phyloP scores from a whole-genome alignment of 2,113 vertebrate species.

The Chaetodon trifascialis region DNA sequence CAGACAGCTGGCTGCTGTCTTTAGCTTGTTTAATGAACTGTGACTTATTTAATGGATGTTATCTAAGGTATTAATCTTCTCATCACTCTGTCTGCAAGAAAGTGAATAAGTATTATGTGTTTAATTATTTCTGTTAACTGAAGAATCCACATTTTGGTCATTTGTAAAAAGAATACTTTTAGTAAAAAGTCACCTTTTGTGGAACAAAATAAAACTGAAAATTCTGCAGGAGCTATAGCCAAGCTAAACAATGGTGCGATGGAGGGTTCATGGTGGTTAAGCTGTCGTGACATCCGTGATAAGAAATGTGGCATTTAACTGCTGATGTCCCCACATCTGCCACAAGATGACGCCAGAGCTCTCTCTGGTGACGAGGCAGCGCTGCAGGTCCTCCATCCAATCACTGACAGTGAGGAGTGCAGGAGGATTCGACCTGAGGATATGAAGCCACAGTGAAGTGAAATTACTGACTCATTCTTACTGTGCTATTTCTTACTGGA shows the following conservation, averaged over 20 bases:
- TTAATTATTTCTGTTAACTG: background rate
- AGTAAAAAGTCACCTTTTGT: background rate
- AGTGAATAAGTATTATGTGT: background rate
- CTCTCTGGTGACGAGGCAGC: background rate
- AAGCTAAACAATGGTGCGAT: background rate
- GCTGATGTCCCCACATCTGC: background rate
- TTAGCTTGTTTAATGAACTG: too few species aligned
- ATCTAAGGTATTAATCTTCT: too few species aligned
- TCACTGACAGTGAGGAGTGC: background rate
- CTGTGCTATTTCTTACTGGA: background rate
- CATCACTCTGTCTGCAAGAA: too few species aligned
- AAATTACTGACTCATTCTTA: constrained; percentile 12
- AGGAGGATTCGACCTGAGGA: background rate
- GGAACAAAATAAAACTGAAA: background rate
- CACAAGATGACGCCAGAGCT: constrained; percentile 68
- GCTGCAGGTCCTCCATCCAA: constrained; percentile 14
- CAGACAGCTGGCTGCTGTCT: too few species aligned
- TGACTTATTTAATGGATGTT: too few species aligned
- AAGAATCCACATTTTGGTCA: background rate
- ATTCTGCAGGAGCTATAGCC: background rate
- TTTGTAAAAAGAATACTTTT: background rate
- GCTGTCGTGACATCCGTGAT: too few species aligned
- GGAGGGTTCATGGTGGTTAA: background rate
- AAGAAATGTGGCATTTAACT: too few species aligned
- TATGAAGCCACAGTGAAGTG: background rate